These are phyloP conservation scores for Rotaria socialis DNA, from an alignment of 2,888 invertebrate species.

Conservation along the genomic window DNA sequence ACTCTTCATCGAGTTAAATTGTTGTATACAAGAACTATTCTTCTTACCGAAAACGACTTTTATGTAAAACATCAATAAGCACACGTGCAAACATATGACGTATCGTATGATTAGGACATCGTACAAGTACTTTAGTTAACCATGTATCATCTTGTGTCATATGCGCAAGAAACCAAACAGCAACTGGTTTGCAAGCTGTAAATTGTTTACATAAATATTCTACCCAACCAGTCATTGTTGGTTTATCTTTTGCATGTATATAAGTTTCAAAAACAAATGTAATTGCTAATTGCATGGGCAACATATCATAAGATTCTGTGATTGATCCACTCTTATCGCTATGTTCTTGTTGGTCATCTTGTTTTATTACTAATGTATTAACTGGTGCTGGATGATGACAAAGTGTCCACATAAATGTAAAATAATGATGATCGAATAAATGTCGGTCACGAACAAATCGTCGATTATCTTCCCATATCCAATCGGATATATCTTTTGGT, in stretches of 20 bases:
- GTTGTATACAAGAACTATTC: too few relatives aligned
- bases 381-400: constrained; percentile 63
- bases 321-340: not conserved
- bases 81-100: constrained; percentile 40
- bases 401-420: constrained; percentile 93
- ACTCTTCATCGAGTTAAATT: too few relatives aligned
- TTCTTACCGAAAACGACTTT: constrained; percentile 8
- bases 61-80: constrained; percentile 24
- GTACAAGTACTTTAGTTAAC: constrained; percentile 37
- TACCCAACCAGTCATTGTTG: constrained; percentile 54
- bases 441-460: constrained; percentile 89
- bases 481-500: constrained; percentile 59
- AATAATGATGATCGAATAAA: constrained; percentile 90
- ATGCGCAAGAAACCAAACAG: constrained; percentile 37
- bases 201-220: constrained; percentile 41
- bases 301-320: constrained; percentile 60
- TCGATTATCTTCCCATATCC: constrained; percentile 96
- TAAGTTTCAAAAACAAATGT: constrained; percentile 89
- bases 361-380: constrained; percentile 59
- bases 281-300: constrained; percentile 71
- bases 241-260: constrained; percentile 92
- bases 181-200: not conserved
- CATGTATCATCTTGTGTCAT: constrained; percentile 26
- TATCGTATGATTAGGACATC: constrained; percentile 45
- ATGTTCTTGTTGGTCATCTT: constrained; percentile 65